Percentiles rank a stretch among this genome's conserved stretches.
Evolutionary conservation across 2,888 invertebrate species (phyloP).

Genomic region (Lasioglossum marginatum): DNA sequence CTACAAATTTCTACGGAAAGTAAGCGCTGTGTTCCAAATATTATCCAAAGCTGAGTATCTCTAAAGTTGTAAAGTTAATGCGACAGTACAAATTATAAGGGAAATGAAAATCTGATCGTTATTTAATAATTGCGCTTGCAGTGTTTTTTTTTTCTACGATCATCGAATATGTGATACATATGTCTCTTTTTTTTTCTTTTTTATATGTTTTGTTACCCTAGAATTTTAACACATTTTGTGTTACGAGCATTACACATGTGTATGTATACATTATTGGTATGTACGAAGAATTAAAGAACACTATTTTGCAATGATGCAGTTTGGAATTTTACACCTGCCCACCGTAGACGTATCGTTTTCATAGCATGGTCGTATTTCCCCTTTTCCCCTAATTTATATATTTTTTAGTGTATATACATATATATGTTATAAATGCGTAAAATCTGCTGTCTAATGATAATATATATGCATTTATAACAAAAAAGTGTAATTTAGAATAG

Average conservation of each 20-base stretch:
- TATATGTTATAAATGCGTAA: too few relatives aligned
- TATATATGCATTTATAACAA: too few relatives aligned
- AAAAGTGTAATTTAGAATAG: too few relatives aligned
- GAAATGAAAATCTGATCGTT: conserved; percentile 33
- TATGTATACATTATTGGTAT: conserved; percentile 18
- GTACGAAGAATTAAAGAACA: conserved; percentile 29
- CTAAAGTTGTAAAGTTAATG: conserved; percentile 63
- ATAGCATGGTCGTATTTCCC: background rate
- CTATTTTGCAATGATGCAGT: conserved; percentile 30
- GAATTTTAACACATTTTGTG: conserved; percentile 29
- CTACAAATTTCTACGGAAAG: conserved; percentile 31
- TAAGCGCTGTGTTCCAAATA: conserved; percentile 58
- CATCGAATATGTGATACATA: conserved; percentile 16
- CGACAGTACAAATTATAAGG: conserved; percentile 77
- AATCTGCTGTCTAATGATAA: too few relatives aligned
- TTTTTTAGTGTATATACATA: background rate
- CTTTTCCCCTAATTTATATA: background rate
- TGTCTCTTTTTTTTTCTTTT: conserved; percentile 26
- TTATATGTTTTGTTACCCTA: background rate
- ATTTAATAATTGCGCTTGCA: conserved; percentile 46
- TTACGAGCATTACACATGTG: background rate
- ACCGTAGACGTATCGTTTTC: background rate
- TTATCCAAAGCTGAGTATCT: conserved; percentile 75
- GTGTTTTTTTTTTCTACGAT: conserved; percentile 33
- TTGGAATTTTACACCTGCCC: background rate